These are phyloP conservation scores for Eulemur albifrons DNA, from an alignment of 2,797 vertebrate genomes.

Conservation along the genomic window DNA sequence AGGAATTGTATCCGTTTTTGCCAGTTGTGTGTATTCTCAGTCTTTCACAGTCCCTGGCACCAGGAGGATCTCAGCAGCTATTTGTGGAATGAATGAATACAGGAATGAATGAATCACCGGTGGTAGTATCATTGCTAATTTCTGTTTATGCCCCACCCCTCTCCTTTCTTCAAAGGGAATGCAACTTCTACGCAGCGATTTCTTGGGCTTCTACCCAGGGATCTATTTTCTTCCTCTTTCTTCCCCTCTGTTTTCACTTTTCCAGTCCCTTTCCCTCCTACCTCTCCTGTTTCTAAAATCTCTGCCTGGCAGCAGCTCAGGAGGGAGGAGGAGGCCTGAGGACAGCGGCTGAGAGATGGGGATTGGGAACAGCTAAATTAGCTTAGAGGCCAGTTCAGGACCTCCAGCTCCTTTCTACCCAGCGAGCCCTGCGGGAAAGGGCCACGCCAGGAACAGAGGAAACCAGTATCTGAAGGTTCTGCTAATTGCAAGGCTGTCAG, in stretches of 20 bases:
- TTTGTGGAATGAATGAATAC: background rate
- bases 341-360: background rate
- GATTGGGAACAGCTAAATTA: background rate
- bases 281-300: background rate
- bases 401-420: background rate
- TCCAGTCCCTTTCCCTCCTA: background rate
- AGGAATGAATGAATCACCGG: background rate
- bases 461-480: slow-evolving; percentile 24
- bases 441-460: background rate
- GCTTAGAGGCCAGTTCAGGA: background rate
- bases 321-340: background rate
- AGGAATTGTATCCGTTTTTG: background rate
- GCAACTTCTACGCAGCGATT: background rate
- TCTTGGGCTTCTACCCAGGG: background rate
- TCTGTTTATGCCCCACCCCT: background rate
- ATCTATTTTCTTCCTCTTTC: background rate
- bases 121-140: background rate
- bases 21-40: background rate
- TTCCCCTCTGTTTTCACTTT: background rate
- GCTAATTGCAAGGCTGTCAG: slow-evolving; percentile 53
- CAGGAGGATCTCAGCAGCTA: background rate
- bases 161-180: background rate
- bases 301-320: background rate
- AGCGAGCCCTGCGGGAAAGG: background rate
- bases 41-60: background rate